Evolutionary conservation across 2,113 vertebrate species (phyloP), one percentile per base, ranked within the genome.

Genomic region (Ivindomyrus marchei): DNA sequence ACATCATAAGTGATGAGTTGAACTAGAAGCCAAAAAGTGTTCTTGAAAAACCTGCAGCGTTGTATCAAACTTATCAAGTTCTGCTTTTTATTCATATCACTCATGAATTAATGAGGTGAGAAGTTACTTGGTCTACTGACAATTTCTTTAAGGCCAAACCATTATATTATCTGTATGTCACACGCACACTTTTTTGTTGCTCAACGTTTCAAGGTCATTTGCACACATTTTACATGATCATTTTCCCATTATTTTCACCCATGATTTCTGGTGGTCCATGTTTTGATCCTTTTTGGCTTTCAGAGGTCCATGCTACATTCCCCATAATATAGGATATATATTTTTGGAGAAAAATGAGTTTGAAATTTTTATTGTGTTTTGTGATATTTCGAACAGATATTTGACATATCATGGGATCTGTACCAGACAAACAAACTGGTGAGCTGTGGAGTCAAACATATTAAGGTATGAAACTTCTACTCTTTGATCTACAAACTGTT

Each of bases 341-440:
- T 31, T 31, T 66, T 13, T 31, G 10, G 27, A 10, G n/a, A 8
- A 70, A 27, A 80, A 80, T 80, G 15, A 77, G 42, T 17, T 74
- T 74, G 45, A 49, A 13, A 49, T 74, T 49, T 70, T 70, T 50
- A 50, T n/a, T 83, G 45, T 47, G n/a, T 89, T 88, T 90, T 0
- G 86, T 53, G 74, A 90, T 91, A 58, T 94, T 89, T 62, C 92
- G 74, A 92, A 90, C 95, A 98, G 97, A 97, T 98, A 96, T 98
- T 97, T 95, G 97, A 98, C 94, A 97, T 98, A 94, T 97, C 97
- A 92, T 98, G 97, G 97, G 97, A 98, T 94, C 94, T 97, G 91
- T 97, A 97, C 93, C 97, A 97, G 93, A 96, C 97, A 92, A 97
- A 96, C 94, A 97, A 97, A 91, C 95, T 98, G 0, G 97, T 97